These are phyloP conservation scores for Tenualosa ilisha DNA, from an alignment of 2,797 vertebrate species.

Conservation along the genomic window DNA sequence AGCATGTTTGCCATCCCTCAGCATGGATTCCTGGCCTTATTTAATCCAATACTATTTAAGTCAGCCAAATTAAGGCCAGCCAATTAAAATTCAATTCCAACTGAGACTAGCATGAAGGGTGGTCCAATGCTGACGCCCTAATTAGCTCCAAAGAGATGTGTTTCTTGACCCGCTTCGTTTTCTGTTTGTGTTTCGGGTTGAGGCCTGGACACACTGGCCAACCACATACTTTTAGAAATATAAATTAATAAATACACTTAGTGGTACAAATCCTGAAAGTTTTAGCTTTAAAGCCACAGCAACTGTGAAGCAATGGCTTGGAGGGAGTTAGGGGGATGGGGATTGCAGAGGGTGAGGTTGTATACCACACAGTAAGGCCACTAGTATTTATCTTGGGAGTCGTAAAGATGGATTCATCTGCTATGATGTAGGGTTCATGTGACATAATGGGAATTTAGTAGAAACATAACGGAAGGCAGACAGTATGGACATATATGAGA, in stretches of 20 bases:
- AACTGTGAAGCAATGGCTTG: not conserved
- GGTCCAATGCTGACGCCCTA: slow-evolving; percentile 71
- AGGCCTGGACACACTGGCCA: slow-evolving; percentile 26
- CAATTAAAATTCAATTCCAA: slow-evolving; percentile 79
- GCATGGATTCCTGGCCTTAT: slow-evolving; percentile 6
- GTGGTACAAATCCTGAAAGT: not conserved
- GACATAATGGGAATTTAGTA: not conserved
- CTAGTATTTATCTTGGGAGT: not conserved
- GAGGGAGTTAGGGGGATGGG: not conserved
- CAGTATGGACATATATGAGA: not conserved
- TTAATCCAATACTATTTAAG: slow-evolving; percentile 54
- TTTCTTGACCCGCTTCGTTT: slow-evolving; percentile 57
- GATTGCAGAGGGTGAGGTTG: not conserved
- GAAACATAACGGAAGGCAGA: not conserved
- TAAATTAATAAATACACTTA: not conserved
- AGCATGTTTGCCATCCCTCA: not conserved
- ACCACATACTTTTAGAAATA: slow-evolving; percentile 10
- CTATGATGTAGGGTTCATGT: not conserved
- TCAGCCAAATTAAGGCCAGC: slow-evolving; percentile 71
- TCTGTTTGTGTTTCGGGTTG: slow-evolving; percentile 43
- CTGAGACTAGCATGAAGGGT: slow-evolving; percentile 67
- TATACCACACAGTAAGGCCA: not conserved
- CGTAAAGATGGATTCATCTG: not conserved
- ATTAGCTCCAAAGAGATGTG: slow-evolving; percentile 73
- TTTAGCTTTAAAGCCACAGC: not conserved